Evolutionary conservation across 2,888 invertebrate genomes (phyloP).

Genomic region (Pachydiplax longipennis): DNA sequence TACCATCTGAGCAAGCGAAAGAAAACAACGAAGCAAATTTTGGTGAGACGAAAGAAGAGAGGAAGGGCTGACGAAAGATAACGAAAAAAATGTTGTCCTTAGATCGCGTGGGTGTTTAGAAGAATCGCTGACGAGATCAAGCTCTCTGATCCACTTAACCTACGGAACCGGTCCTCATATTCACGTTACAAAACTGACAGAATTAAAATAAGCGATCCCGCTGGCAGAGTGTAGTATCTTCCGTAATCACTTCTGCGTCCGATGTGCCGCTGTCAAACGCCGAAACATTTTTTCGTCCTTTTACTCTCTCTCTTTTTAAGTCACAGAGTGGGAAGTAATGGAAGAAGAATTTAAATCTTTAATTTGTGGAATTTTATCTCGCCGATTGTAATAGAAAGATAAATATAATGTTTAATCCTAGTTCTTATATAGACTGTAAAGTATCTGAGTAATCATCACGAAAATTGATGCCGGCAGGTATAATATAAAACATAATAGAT

Average conservation of each 20-base stretch:
- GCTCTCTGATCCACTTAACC: not conserved
- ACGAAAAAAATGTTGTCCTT: not conserved
- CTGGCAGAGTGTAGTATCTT: not conserved
- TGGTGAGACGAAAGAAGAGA: not conserved
- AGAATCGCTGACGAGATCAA: not conserved
- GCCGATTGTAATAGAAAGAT: too few species aligned
- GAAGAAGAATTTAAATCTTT: too few species aligned
- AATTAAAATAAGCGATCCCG: not conserved
- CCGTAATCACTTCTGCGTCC: not conserved
- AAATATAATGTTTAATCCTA: too few species aligned
- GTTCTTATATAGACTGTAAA: too few species aligned
- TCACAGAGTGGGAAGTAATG: too few species aligned
- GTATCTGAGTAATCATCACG: too few species aligned
- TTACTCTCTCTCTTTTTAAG: too few species aligned
- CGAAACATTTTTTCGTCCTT: not conserved
- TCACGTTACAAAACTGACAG: not conserved
- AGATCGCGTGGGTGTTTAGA: not conserved
- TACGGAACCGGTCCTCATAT: not conserved
- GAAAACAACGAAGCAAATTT: not conserved
- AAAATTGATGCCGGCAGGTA: too few species aligned
- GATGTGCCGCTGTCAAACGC: not conserved
- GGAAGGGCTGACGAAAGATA: not conserved
- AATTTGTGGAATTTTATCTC: too few species aligned
- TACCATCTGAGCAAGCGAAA: too few species aligned
- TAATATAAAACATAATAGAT: too few species aligned